Base-by-base conservation (phyloP, 2,797 vertebrate species). In the Bovichtus variegatus region DNA sequence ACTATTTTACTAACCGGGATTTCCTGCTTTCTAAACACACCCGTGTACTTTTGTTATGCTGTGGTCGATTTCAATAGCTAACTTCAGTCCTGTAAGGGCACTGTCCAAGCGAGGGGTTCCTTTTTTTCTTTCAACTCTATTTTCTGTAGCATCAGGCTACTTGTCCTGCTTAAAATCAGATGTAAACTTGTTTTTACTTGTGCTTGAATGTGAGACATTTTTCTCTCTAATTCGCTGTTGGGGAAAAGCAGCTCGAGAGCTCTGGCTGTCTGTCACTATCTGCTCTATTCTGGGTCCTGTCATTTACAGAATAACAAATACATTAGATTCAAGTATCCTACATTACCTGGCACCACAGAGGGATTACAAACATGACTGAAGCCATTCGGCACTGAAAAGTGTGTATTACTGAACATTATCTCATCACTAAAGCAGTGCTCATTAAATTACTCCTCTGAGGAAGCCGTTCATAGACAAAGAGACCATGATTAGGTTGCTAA, bases 311-410 rank as follows among this genome's bases (percentile, higher is more conserved):
- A 23, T 41, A 69, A 25, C 50, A 16, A 4, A 59, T 87, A 1
- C 34, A 87, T 80, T n/a, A n/a, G 15, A 80, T 78, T 76, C 13
- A 82, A 54, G 23, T 9, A 34, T 31, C 31, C 8, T 31, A 15
- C 50, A 63, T 72, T 67, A 70, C 47, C 12, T 27, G 3, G 12
- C 21, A 71, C 64, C 25, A 16, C 49, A 3, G 58, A 41, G 71
- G 3, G 3, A n/a, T 76, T 49, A 9, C 38, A 34, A 34, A 67
- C 34, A 10, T 61, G 34, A 16, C 31, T n/a, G 34, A 51, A 58
- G 41, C 19, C 21, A 21, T 53, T 29, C 23, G 29, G 41, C 25
- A 25, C 1, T 41, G 55, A 19, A 34, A 47, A 12, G 18, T 34
- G 34, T 60, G 23, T 8, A 25, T 50, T 51, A 58, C 25, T 57